Conservation (phyloP, 2,888 invertebrate genomes). For the Xylota segnis region DNA sequence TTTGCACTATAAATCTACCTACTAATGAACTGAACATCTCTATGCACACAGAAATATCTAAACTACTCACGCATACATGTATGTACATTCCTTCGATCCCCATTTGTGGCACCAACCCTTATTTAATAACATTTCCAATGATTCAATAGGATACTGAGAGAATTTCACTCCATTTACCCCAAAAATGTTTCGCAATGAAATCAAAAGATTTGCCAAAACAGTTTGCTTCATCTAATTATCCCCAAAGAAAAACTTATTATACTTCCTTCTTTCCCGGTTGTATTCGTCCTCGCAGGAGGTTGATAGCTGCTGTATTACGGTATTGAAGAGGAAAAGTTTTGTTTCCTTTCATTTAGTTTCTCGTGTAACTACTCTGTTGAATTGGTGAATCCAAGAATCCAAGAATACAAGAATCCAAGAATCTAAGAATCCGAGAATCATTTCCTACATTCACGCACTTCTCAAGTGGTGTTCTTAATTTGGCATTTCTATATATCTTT, state of each 20-base stretch:
- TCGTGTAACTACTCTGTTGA: slow-evolving; percentile 8
- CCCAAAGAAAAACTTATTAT: slow-evolving; percentile 29
- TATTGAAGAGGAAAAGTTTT: slow-evolving; percentile 17
- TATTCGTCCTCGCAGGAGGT: not conserved
- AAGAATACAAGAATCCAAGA: not conserved
- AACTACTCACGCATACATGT: not conserved
- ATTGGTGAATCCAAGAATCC: not conserved
- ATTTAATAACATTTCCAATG: slow-evolving; percentile 19
- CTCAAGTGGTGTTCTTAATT: slow-evolving; percentile 58
- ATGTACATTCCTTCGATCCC: not conserved
- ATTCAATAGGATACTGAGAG: slow-evolving; percentile 25
- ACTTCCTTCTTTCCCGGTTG: not conserved
- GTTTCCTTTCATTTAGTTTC: not conserved
- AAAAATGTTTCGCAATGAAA: slow-evolving; percentile 50
- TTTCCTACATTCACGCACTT: slow-evolving; percentile 55
- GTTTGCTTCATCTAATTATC: slow-evolving; percentile 62
- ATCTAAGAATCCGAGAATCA: slow-evolving; percentile 8
- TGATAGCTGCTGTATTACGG: not conserved
- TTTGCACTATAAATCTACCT: not conserved
- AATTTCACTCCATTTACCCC: slow-evolving; percentile 50
- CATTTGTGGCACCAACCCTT: not conserved
- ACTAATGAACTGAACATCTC: not conserved
- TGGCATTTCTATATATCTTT: slow-evolving; percentile 46
- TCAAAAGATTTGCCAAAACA: slow-evolving; percentile 57
- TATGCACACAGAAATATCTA: not conserved